phyloP scores from a whole-genome alignment of 1,140 invertebrate species.

The Aplysia californica region DNA sequence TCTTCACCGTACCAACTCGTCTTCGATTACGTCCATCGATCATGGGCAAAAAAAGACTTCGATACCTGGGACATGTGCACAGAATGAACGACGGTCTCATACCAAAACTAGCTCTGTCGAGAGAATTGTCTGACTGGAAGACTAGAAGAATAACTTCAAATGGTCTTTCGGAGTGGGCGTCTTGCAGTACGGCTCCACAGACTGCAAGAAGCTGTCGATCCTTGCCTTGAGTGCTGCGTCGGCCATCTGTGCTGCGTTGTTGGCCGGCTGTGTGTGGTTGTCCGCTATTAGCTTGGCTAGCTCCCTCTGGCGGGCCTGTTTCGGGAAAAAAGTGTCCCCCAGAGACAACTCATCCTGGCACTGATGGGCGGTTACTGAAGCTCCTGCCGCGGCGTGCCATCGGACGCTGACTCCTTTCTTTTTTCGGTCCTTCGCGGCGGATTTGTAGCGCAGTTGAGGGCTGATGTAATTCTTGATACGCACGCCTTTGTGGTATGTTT shows the following conservation, averaged over 20 bases:
- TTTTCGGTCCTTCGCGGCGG: not conserved
- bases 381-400: not conserved
- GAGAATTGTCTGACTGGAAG: too few species aligned
- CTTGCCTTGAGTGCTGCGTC: not conserved
- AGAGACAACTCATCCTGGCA: not conserved
- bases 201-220: not conserved
- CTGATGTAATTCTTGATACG: not conserved
- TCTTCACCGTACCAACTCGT: too few species aligned
- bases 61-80: too few species aligned
- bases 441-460: not conserved
- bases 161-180: too few species aligned
- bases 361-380: not conserved
- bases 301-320: not conserved
- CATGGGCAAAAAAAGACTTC: too few species aligned
- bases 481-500: constrained; percentile 3
- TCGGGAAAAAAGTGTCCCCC: not conserved
- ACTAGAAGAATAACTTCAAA: too few species aligned
- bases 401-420: not conserved
- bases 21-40: too few species aligned
- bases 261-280: not conserved
- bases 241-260: not conserved
- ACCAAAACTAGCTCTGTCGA: too few species aligned
- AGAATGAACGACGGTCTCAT: too few species aligned
- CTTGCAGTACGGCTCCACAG: constrained; percentile 5
- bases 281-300: not conserved